Percentiles rank a stretch among this genome's conserved stretches.
Conservation (phyloP, 2,113 vertebrate species). For the Tinamus guttatus region DNA sequence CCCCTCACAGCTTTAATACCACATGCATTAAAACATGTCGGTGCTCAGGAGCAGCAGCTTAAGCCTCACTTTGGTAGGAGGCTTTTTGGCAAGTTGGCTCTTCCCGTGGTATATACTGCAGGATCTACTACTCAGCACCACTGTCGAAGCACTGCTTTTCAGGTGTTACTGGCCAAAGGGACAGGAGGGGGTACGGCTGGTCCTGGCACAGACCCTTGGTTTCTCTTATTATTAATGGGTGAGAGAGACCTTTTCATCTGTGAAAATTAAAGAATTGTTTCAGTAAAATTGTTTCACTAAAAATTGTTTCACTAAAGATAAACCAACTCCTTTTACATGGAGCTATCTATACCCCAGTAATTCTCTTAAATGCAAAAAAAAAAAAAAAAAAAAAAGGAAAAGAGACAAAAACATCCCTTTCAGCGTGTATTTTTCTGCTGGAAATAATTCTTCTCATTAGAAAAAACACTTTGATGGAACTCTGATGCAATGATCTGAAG, state of each 20-base stretch:
- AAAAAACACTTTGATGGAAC: neutral
- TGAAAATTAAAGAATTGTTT: neutral
- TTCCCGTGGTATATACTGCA: neutral
- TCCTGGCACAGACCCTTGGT: neutral
- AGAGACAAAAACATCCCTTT: too few relatives aligned
- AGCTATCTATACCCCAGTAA: neutral
- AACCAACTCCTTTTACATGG: neutral
- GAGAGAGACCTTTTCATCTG: neutral
- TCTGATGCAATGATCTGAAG: neutral
- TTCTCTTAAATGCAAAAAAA: neutral
- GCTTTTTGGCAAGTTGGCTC: neutral
- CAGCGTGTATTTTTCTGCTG: neutral
- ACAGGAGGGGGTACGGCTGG: neutral
- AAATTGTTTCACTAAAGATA: neutral
- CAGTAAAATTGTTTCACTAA: too few relatives aligned
- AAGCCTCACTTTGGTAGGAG: neutral
- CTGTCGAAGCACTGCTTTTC: neutral
- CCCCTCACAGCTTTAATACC: neutral
- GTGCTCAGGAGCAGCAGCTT: neutral
- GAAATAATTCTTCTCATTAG: neutral
- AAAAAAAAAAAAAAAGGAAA: too few relatives aligned
- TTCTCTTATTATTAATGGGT: neutral
- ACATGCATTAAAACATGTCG: neutral
- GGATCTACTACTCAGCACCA: neutral
- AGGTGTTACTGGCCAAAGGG: too few relatives aligned